Base-by-base conservation (phyloP, 2,113 vertebrate species). In the Xiphophorus hellerii region DNA sequence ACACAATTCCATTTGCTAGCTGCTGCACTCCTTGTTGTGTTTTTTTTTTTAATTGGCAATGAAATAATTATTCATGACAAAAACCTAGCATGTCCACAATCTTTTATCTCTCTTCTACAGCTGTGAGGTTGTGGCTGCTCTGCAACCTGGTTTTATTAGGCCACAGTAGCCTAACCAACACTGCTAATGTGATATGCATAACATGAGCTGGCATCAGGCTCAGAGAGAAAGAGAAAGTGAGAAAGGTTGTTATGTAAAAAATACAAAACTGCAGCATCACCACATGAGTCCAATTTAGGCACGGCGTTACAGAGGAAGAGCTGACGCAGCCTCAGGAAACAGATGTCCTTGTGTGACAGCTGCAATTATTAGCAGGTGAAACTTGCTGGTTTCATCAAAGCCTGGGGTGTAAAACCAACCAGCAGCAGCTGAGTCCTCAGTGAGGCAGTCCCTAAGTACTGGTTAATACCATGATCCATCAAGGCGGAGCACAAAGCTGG, bases 221-320 rank as follows among this genome's bases (percentile, higher is more conserved):
- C 54, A 37, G 30, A 42, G 58, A 22, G 10, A 62, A 63, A 44
- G 13, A 33, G 54, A 5, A 70, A 17, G 20, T 48, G 69, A 62
- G 15, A 30, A 62, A 2, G 69, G 8, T 54, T 51, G 25, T 30
- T 11, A 28, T 54, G 69, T 72, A 13, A 27, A 54, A 62, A 27
- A 48, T 78, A 65, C 87, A 83, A 85, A 90, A 88, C 72, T 88
- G 90, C 86, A 88, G 61, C 42, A 83, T 90, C 89, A 91, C 78
- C 78, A 81, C 35, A 1, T 48, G 48, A 85, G 77, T 84, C 65
- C 80, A 88, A 80, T 87, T 80, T 85, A 77, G 83, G 88, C 80
- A 78, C 85, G 77, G 82, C 58, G 83, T 88, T 74, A 76, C 81
- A 64, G 72, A 85, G 71, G 81, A 66, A 76, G 77, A 74, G 73